A percentile compares a stretch with the other conserved stretches of the same genome.
These are phyloP conservation scores for Apus apus DNA, from an alignment of 2,113 vertebrate genomes.

Conservation along the genomic window DNA sequence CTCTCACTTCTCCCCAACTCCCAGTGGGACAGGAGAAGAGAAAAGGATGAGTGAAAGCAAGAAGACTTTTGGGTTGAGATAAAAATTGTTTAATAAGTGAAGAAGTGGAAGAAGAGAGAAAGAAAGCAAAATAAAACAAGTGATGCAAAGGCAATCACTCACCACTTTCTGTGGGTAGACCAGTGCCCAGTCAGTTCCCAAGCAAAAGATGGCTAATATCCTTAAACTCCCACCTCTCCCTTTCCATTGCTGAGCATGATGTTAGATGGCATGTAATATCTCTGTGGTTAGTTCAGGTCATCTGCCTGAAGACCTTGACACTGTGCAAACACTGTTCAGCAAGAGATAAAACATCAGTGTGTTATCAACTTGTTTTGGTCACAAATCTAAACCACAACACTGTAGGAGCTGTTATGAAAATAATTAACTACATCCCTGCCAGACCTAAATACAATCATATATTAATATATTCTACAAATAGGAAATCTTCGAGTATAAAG, in stretches of 20 bases:
- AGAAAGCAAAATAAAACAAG: background rate
- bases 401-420: background rate
- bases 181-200: background rate
- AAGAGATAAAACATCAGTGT: background rate
- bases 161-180: background rate
- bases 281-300: background rate
- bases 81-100: background rate
- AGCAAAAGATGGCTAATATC: background rate
- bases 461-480: background rate
- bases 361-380: background rate
- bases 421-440: background rate
- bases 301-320: background rate
- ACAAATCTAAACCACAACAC: background rate
- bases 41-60: background rate
- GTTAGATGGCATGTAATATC: background rate
- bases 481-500: background rate
- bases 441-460: background rate
- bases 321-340: background rate
- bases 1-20: background rate
- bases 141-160: background rate
- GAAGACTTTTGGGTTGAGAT: background rate
- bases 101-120: background rate
- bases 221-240: background rate
- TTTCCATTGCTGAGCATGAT: background rate
- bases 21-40: background rate